Base-by-base conservation (phyloP, 1,140 invertebrate genomes). In the Heliconius congener region DNA sequence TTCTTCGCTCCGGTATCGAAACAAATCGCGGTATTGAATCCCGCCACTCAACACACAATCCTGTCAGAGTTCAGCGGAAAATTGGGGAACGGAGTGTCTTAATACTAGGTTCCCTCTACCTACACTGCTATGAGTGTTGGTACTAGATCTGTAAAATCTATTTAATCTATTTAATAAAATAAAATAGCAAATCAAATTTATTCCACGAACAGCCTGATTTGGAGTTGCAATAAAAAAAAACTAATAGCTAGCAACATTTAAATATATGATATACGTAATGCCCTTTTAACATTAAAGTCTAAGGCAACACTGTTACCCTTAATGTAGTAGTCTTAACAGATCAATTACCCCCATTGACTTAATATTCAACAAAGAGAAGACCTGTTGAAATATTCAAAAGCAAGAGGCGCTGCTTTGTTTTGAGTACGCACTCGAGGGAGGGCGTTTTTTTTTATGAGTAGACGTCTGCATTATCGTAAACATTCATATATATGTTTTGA, bases 321-420 rank as follows among this genome's bases (percentile, higher is more conserved):
- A 77, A 82, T 77, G 76, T 73, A 81, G 74, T 74, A 73, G 82
- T 86, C 84, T 87, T 90, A 87, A 89, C 88, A 92, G 90, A 92
- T 92, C 90, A 93, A 93, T 93, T 93, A 93, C 91, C 90, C 84
- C 85, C 88, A 92, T 91, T 93, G 91, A 93, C 91, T 93, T 93
- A 93, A 93, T 93, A 91, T 91, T 91, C 87, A 81, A 90, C 89
- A 91, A 92, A 91, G 91, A 86, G 90, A 88, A 91, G 89, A 90
- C 88, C 90, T 91, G 87, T 90, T 92, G 88, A 93, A 93, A 92
- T 92, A 92, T 93, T 92, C 88, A 91, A 80, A 74, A 91, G 89
- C 81, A 77, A 46, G 81, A 89, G 84, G 86, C 86, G 85, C 82
- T 84, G 88, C 89, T 88, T 91, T 91, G 89, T 91, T 93, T 91